These are phyloP conservation scores for Phalanger gymnotis DNA, from an alignment of 2,797 vertebrate genomes.

Conservation along the genomic window DNA sequence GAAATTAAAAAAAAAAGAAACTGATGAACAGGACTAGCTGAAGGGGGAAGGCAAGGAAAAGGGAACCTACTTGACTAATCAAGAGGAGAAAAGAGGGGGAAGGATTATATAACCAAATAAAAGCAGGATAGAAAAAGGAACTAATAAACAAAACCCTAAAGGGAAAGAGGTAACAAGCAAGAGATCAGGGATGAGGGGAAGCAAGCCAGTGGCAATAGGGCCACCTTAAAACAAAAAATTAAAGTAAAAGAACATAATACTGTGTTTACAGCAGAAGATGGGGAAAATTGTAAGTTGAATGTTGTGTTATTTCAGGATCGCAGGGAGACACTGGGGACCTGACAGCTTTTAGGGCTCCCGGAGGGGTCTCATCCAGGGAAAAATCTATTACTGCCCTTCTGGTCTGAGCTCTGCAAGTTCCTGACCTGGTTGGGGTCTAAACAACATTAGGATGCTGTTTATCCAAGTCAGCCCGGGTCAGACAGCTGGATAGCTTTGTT, in stretches of 20 bases:
- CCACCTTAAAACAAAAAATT: not conserved
- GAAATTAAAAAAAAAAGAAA: not conserved
- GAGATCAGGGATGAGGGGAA: not conserved
- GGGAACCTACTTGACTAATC: too few relatives aligned
- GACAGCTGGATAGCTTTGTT: not conserved
- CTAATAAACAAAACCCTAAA: not conserved
- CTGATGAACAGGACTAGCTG: not conserved
- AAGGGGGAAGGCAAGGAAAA: not conserved
- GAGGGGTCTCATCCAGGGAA: not conserved
- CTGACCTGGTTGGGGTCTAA: not conserved
- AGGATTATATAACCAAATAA: not conserved
- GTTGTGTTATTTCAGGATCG: not conserved
- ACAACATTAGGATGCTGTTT: not conserved
- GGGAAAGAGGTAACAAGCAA: not conserved
- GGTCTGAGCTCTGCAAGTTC: not conserved
- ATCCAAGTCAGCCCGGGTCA: not conserved
- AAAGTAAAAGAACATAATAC: not conserved
- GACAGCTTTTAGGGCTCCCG: not conserved
- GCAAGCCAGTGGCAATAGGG: not conserved
- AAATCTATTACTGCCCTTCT: not conserved
- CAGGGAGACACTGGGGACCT: not conserved
- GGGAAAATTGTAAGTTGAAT: not conserved
- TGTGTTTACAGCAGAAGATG: not conserved
- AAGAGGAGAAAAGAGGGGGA: not conserved
- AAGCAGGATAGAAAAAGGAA: not conserved